phyloP scores from a whole-genome alignment of 2,113 vertebrate genomes.

The Phylloscopus trochiloides region DNA sequence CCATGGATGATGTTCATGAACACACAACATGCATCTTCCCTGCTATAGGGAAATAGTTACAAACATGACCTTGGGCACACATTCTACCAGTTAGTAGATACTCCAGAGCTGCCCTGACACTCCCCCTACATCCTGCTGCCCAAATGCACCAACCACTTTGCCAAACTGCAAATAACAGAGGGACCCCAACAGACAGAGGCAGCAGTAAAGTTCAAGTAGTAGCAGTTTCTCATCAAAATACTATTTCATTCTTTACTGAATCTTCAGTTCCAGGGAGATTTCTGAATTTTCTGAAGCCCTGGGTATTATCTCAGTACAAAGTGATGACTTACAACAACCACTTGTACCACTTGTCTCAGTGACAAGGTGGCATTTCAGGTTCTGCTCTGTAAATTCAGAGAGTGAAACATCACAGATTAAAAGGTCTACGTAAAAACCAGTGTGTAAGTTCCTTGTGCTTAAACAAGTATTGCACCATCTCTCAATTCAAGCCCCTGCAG shows the following conservation, averaged over 20 bases:
- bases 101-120: neutral
- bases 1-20: rapidly evolving
- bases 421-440: rapidly evolving
- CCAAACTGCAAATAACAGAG: too few species aligned
- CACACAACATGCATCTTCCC: neutral
- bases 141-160: neutral
- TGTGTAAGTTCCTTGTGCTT: rapidly evolving
- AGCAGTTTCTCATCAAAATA: neutral
- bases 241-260: neutral
- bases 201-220: rapidly evolving
- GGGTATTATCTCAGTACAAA: neutral
- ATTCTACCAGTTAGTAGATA: rapidly evolving
- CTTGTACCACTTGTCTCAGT: neutral
- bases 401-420: neutral
- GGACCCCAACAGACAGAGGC: neutral
- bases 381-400: neutral
- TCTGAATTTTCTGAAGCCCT: neutral
- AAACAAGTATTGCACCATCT: neutral
- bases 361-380: neutral
- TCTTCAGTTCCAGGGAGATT: neutral
- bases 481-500: neutral
- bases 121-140: neutral
- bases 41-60: neutral
- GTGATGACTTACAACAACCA: neutral
- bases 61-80: neutral